A percentile compares a stretch with the other conserved stretches of the same genome.
Evolutionary conservation across 1,140 invertebrate genomes (phyloP).

Genomic region (Ceratosolen solmsi): DNA sequence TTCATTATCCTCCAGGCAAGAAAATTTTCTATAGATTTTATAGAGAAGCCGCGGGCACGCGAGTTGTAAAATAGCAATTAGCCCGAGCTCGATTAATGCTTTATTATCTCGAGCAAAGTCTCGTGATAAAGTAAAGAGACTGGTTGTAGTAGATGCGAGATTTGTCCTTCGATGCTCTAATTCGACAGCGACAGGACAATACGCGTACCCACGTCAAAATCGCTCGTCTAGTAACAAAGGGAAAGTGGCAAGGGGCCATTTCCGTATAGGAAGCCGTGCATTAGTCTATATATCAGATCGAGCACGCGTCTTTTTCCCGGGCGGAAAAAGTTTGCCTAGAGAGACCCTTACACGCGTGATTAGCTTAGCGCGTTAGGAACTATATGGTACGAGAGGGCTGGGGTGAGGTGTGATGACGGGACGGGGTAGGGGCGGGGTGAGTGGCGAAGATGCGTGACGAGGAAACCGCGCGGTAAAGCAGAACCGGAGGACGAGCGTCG

Average conservation of each 20-base stretch:
- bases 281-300: conserved; percentile 75
- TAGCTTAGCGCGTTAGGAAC: conserved; percentile 56
- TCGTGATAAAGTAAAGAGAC: conserved; percentile 34
- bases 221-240: conserved; percentile 64
- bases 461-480: conserved; percentile 40
- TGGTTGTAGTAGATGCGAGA: conserved; percentile 53
- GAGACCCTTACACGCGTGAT: conserved; percentile 68
- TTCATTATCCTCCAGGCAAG: conserved; percentile 5
- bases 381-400: too few species aligned
- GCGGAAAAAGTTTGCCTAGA: conserved; percentile 58
- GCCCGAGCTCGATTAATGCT: not conserved
- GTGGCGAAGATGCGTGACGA: conserved; percentile 27
- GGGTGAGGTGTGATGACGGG: too few species aligned
- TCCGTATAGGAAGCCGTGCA: conserved; percentile 74
- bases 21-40: conserved; percentile 2
- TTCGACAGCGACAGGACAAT: not conserved
- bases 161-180: conserved; percentile 35
- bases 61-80: conserved; percentile 30
- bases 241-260: conserved; percentile 60
- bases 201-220: not conserved
- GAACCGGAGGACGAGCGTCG: conserved; percentile 53
- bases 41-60: not conserved
- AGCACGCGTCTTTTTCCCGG: conserved; percentile 65
- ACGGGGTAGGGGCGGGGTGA: too few species aligned
- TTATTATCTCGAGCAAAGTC: conserved; percentile 12